phyloP scores from a whole-genome alignment of 2,113 vertebrate species.

The Proterorhinus semilunaris region DNA sequence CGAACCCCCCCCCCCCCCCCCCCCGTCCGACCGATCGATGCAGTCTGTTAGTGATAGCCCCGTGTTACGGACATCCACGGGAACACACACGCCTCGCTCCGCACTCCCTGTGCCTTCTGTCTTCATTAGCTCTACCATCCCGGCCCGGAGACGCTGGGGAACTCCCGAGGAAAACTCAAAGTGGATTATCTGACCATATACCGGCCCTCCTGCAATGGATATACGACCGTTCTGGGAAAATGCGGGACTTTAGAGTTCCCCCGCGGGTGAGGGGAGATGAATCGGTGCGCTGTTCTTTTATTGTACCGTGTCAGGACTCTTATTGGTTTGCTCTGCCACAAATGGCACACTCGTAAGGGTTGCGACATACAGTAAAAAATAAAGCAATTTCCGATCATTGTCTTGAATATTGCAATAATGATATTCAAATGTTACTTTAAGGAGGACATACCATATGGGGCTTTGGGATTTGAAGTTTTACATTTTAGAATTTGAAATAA shows the following conservation, averaged over 20 bases:
- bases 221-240: slow-evolving; percentile 42
- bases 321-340: not conserved
- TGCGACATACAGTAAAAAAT: too few relatives aligned
- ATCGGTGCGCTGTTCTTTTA: not conserved
- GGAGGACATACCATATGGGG: too few relatives aligned
- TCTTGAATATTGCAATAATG: too few relatives aligned
- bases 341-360: not conserved
- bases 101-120: slow-evolving; percentile 28
- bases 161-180: slow-evolving; percentile 36
- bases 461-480: too few relatives aligned
- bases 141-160: not conserved
- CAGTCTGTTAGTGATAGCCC: slow-evolving; percentile 33
- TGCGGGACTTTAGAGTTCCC: slow-evolving; percentile 16
- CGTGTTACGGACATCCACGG: slow-evolving; percentile 22
- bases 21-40: slow-evolving; percentile 24
- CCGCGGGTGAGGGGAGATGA: slow-evolving; percentile 20
- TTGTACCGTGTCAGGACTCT: not conserved
- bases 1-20: not conserved
- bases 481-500: too few relatives aligned
- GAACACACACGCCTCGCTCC: not conserved
- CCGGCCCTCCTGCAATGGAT: slow-evolving; percentile 10
- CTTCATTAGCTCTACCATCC: slow-evolving; percentile 49
- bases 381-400: too few relatives aligned
- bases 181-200: slow-evolving; percentile 45
- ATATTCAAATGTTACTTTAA: too few relatives aligned